Percentiles rank a stretch among this genome's conserved stretches.
Conservation (phyloP, 2,888 invertebrate species). For the Pandemis heparana region DNA sequence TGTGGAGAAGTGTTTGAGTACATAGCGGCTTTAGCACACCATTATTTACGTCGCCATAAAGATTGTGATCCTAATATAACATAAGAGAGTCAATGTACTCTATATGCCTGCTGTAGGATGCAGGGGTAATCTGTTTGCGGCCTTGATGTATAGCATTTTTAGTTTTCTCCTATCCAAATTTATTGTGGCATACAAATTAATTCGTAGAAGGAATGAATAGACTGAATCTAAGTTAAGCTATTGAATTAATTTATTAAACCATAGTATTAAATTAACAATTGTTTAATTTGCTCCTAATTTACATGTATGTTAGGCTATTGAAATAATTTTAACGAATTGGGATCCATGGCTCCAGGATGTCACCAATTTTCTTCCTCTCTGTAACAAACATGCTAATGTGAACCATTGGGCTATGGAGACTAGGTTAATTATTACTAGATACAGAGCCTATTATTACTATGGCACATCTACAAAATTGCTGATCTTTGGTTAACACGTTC, state of each 20-base stretch:
- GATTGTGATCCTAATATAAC: slow-evolving; percentile 53
- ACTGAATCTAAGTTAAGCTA: neutral
- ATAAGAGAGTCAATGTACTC: neutral
- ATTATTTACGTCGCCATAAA: slow-evolving; percentile 68
- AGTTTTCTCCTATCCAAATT: neutral
- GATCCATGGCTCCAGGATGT: slow-evolving; percentile 87
- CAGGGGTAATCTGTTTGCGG: no score
- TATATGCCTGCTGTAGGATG: neutral
- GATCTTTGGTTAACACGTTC: no score
- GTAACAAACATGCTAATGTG: slow-evolving; percentile 43
- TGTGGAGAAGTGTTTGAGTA: slow-evolving; percentile 72
- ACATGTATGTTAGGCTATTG: slow-evolving; percentile 29
- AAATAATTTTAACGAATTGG: slow-evolving; percentile 86
- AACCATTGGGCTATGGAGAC: no score
- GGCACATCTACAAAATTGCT: no score
- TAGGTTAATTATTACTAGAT: no score
- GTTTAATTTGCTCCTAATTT: slow-evolving; percentile 45
- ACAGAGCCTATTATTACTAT: no score
- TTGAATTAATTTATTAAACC: slow-evolving; percentile 37
- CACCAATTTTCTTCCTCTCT: slow-evolving; percentile 87
- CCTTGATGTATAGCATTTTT: no score
- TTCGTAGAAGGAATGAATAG: neutral
- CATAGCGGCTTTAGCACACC: slow-evolving; percentile 66
- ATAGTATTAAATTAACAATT: slow-evolving; percentile 39
- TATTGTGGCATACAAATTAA: neutral